Evolutionary conservation across 1,140 invertebrate genomes (phyloP).

Genomic region (Leptinotarsa lineolata): DNA sequence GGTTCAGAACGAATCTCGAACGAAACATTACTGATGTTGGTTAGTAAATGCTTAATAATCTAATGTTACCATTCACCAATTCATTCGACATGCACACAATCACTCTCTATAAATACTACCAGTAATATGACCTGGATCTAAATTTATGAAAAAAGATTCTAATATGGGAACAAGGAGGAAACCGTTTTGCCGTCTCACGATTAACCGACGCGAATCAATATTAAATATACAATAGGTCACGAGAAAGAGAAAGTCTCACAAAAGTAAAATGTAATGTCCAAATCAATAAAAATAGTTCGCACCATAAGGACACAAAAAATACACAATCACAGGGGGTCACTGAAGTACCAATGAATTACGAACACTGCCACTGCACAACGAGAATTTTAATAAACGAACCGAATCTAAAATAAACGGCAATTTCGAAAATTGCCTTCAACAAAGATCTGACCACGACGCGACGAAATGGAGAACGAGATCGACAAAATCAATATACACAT

Average conservation of each 20-base stretch:
- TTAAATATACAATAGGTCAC: not conserved
- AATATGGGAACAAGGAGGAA: not conserved
- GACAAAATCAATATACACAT: conserved; percentile 27
- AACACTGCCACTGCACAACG: conserved; percentile 15
- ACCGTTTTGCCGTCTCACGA: not conserved
- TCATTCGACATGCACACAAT: conserved; percentile 13
- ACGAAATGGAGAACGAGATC: conserved; percentile 11
- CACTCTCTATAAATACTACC: conserved; percentile 6
- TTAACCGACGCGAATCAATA: not conserved
- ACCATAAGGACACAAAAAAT: conserved; percentile 12
- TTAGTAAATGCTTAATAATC: not conserved
- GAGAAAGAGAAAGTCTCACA: conserved; percentile 11
- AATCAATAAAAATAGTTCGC: conserved; percentile 10
- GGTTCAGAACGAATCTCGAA: conserved; percentile 15
- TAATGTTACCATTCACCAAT: conserved; percentile 12
- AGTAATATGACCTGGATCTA: conserved; percentile 17
- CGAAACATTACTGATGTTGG: conserved; percentile 13
- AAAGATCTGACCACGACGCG: conserved; percentile 11
- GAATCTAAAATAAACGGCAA: conserved; percentile 16
- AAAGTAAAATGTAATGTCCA: not conserved
- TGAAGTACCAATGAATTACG: not conserved
- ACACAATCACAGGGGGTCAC: not conserved
- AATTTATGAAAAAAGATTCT: not conserved
- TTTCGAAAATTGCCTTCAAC: not conserved
- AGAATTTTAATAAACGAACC: conserved; percentile 10